These are phyloP conservation scores for Axea sp. DNA, from an alignment of 2,888 invertebrate species.

Conservation along the genomic window DNA sequence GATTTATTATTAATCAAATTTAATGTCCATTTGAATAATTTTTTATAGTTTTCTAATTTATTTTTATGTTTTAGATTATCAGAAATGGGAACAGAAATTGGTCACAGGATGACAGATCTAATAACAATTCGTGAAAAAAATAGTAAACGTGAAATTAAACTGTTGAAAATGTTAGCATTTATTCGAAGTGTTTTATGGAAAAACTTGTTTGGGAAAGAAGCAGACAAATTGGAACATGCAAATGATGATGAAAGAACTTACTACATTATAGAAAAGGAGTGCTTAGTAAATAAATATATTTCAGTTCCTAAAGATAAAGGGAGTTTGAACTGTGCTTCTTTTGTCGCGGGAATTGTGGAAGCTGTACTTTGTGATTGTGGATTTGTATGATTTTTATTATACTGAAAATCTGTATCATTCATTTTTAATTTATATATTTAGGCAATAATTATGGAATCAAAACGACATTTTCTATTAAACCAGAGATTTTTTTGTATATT, in stretches of 20 bases:
- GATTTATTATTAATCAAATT: no score
- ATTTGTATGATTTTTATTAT: constrained; percentile 89
- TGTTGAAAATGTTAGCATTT: constrained; percentile 96
- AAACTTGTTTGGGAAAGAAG: constrained; percentile 98
- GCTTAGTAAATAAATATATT: constrained; percentile 97
- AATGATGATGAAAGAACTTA: constrained; percentile 99
- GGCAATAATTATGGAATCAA: no score
- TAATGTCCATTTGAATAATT: no score
- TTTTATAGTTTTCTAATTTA: no score
- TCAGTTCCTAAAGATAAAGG: constrained; percentile 99
- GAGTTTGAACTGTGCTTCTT: constrained; percentile 98
- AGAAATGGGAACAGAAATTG: constrained; percentile 97
- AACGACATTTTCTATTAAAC: no score
- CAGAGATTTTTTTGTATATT: no score
- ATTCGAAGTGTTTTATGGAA: constrained; percentile 99
- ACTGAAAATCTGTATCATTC: no score
- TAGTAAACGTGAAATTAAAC: constrained; percentile 95
- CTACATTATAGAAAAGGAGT: constrained; percentile 99
- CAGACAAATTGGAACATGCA: constrained; percentile 98
- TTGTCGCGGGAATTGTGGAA: constrained; percentile 98
- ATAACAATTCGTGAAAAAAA: constrained; percentile 96
- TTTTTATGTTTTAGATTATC: constrained; percentile 88
- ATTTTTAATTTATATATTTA: no score
- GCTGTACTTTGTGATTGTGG: constrained; percentile 96
- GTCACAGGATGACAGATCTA: constrained; percentile 94